These are phyloP conservation scores for Athene cunicularia DNA, from an alignment of 2,113 vertebrate species.

Conservation along the genomic window DNA sequence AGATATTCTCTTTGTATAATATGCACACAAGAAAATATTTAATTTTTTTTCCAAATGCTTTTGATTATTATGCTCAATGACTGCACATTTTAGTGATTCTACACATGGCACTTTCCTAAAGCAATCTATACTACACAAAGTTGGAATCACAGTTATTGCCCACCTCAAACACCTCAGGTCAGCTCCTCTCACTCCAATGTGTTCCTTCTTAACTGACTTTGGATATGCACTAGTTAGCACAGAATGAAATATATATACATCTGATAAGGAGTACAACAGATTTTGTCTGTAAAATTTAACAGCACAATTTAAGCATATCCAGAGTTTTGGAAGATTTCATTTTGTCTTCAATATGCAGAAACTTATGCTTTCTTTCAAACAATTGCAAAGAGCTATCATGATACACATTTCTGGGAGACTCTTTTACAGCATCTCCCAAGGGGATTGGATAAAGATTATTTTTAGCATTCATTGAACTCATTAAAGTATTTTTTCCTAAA, in stretches of 20 bases:
- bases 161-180: not conserved
- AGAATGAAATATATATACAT: not conserved
- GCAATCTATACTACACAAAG: not conserved
- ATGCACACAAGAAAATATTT: not conserved
- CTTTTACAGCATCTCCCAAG: not conserved
- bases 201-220: not conserved
- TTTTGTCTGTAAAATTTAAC: conserved; percentile 15
- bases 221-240: not conserved
- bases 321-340: not conserved
- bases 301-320: not conserved
- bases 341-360: conserved; percentile 27
- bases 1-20: not conserved
- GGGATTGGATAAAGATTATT: not conserved
- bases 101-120: not conserved
- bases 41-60: not conserved
- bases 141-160: not conserved
- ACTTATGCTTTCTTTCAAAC: not conserved
- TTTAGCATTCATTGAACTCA: not conserved
- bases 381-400: not conserved
- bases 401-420: not conserved
- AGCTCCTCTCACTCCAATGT: not conserved
- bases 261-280: not conserved
- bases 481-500: not conserved
- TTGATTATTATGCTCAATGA: not conserved
- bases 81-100: not conserved